Base-by-base conservation (phyloP, 2,113 vertebrate species). In the Anolis sagrei region DNA sequence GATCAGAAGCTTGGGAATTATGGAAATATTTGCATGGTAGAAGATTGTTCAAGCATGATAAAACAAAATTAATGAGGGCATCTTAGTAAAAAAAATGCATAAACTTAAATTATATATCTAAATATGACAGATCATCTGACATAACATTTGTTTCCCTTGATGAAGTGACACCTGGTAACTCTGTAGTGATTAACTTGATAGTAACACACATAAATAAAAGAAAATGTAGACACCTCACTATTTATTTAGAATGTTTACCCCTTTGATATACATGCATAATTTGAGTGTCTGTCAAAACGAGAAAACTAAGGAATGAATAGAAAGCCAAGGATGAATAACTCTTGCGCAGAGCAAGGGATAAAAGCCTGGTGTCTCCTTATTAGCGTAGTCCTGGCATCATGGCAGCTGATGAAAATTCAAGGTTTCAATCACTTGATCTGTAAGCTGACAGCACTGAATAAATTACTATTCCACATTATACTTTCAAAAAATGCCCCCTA, bases 201-300 rank as follows among this genome's bases (percentile, higher is more conserved):
- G 76, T 84, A 83, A 80, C 72, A 75, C 61, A 34, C 82, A 11
- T 64, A 88, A 92, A 87, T 85, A 83, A 93, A 93, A 86, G n/a
- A 21, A 49, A 84, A 79, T 29, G 70, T 7, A 90, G 79, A 76
- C 48, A 49, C 87, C 34, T 79, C 61, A 75, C 82, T 76, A 29
- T 44, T 88, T 91, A 86, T 88, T 81, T 81, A 29, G 49, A 21
- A 2, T 85, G 83, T 88, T 91, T 87, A 81, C 54, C 84, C 62
- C 88, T 91, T 72, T 79, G 79, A 87, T 66, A 88, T 75, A 82
- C 44, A 74, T 78, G 44, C 61, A 61, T 88, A 88, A 88, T 88
- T 84, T 85, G 87, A 89, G 84, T 75, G 18, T 34, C 79, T 90
- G 89, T 90, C 93, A 93, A 91, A 92, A 64, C 4, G 16, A 86